These are phyloP conservation scores for Bombus waltoni DNA, from an alignment of 1,140 invertebrate species.

Conservation along the genomic window DNA sequence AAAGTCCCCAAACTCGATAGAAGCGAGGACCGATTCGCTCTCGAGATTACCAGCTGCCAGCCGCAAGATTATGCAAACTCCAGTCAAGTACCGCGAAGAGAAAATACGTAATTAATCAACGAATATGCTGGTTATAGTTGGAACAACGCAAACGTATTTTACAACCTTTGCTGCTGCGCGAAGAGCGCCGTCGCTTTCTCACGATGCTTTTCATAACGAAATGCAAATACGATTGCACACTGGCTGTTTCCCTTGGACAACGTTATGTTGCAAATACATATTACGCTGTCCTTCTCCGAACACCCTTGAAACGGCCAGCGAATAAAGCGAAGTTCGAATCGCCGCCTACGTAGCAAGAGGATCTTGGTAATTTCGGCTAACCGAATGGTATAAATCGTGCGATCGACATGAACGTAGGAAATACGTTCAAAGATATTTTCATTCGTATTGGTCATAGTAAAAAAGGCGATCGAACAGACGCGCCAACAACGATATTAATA, in stretches of 20 bases:
- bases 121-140: conserved; percentile 13
- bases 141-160: not conserved
- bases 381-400: too few species aligned
- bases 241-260: not conserved
- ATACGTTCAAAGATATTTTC: too few species aligned
- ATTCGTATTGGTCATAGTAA: too few species aligned
- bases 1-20: not conserved
- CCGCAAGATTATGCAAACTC: conserved; percentile 28
- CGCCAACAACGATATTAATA: too few species aligned
- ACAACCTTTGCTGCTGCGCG: not conserved
- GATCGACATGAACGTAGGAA: too few species aligned
- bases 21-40: not conserved
- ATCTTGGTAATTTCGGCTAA: not conserved
- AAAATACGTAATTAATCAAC: conserved; percentile 45
- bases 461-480: too few species aligned
- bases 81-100: not conserved
- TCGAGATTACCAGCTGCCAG: not conserved
- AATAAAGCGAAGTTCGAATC: too few species aligned
- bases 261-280: not conserved
- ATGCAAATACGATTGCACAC: not conserved
- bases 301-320: too few species aligned
- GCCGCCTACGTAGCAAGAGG: not conserved
- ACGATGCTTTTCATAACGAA: conserved; percentile 1
- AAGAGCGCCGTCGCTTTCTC: conserved; percentile 20
- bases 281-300: not conserved